Conservation (phyloP, 1,140 invertebrate species). For the Ceratosolen fusciceps region DNA sequence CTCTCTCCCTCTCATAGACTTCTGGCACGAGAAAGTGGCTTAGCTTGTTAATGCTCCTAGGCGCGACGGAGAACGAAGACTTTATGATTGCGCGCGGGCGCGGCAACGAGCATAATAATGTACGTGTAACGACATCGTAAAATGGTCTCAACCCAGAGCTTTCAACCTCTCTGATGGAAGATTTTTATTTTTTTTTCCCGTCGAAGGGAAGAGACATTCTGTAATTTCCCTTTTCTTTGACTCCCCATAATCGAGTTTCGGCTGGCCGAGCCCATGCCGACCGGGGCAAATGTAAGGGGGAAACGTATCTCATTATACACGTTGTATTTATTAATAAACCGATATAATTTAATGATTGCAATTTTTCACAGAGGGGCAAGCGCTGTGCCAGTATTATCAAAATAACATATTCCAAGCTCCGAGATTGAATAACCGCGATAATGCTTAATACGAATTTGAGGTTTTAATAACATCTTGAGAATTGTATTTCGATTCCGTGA, state of each 20-base stretch:
- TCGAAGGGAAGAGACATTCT: background rate
- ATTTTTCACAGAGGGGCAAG: too few species aligned
- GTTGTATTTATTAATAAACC: background rate
- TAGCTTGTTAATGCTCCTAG: conserved; percentile 10
- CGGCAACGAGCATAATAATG: conserved; percentile 33
- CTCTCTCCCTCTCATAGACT: background rate
- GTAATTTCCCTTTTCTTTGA: conserved; percentile 27
- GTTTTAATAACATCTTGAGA: too few species aligned
- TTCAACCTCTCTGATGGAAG: conserved; percentile 16
- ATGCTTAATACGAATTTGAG: too few species aligned
- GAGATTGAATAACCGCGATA: too few species aligned
- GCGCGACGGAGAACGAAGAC: conserved; percentile 33
- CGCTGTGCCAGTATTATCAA: too few species aligned
- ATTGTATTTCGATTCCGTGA: too few species aligned
- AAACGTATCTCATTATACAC: background rate
- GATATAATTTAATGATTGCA: too few species aligned
- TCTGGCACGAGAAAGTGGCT: conserved; percentile 28
- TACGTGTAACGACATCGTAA: conserved; percentile 30
- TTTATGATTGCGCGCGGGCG: conserved; percentile 34
- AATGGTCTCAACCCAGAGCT: conserved; percentile 13
- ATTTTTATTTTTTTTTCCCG: conserved; percentile 19
- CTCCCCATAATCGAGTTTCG: background rate
- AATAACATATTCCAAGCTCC: too few species aligned
- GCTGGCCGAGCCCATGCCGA: background rate
- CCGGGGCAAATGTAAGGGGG: too few species aligned